phyloP scores from a whole-genome alignment of 2,797 vertebrate genomes.

The Malurus splendens region DNA sequence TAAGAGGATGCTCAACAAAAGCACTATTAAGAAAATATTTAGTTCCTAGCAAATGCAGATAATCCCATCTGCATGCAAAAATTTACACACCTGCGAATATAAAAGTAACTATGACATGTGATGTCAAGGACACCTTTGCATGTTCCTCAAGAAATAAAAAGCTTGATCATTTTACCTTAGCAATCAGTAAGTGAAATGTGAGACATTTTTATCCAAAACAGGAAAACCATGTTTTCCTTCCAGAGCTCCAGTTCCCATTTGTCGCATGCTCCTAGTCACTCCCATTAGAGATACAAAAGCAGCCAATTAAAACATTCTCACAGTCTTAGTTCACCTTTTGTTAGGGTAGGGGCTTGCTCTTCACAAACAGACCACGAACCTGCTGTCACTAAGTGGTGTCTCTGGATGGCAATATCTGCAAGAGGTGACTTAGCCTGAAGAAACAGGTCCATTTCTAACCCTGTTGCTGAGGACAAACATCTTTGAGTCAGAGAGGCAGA shows the following conservation, averaged over 20 bases:
- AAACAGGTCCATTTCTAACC: not conserved
- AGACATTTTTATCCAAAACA: not conserved
- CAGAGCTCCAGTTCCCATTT: not conserved
- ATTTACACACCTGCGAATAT: not conserved
- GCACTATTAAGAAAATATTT: not conserved
- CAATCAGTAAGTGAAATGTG: not conserved
- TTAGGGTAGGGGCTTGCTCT: not conserved
- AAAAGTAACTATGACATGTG: not conserved
- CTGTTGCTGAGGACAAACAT: not conserved
- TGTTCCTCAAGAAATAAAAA: not conserved
- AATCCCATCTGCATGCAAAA: not conserved
- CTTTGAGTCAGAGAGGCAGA: not conserved
- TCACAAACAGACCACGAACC: not conserved
- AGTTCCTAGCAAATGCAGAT: not conserved
- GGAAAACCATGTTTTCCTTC: not conserved
- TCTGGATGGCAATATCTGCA: not conserved
- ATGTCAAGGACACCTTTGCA: not conserved
- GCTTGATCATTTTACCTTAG: not conserved
- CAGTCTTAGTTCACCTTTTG: not conserved
- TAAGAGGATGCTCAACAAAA: not conserved
- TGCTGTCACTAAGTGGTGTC: not conserved
- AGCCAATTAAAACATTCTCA: not conserved
- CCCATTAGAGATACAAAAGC: not conserved
- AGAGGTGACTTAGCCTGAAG: not conserved
- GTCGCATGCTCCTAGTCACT: not conserved